Conservation (phyloP, 2,113 vertebrate genomes). For the Crotalus viridis region DNA sequence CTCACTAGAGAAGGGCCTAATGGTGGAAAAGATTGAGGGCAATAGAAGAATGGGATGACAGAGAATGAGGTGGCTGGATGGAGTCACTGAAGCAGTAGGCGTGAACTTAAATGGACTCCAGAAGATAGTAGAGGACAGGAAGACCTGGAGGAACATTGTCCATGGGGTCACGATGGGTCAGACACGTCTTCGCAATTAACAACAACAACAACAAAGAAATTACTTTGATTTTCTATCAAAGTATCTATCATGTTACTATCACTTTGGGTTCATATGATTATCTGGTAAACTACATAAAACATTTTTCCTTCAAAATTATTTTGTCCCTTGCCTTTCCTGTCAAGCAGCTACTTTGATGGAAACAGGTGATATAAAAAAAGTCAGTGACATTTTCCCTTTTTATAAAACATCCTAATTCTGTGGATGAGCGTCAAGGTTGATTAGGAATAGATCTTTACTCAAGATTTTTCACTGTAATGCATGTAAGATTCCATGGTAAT, state of each 20-base stretch:
- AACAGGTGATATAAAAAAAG: not conserved
- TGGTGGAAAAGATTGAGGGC: no score
- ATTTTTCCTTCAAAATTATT: not conserved
- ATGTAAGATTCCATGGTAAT: not conserved
- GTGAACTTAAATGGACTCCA: no score
- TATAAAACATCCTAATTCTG: not conserved
- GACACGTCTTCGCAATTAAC: no score
- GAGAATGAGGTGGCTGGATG: no score
- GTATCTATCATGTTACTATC: not conserved
- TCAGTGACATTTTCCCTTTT: not conserved
- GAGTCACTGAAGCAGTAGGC: no score
- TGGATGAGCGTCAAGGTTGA: not conserved
- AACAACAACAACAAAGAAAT: not conserved
- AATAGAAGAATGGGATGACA: no score
- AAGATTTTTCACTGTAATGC: not conserved
- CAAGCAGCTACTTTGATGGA: not conserved
- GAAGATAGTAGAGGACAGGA: no score
- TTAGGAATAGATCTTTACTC: not conserved
- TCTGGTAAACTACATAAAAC: not conserved
- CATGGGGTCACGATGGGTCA: no score
- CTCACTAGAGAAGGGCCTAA: no score
- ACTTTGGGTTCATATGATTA: constrained; percentile 2
- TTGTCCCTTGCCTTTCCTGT: not conserved
- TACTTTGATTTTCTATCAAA: not conserved
- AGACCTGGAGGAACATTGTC: no score